phyloP scores from a whole-genome alignment of 1,140 invertebrate species.

The Drosophila bipectinata region DNA sequence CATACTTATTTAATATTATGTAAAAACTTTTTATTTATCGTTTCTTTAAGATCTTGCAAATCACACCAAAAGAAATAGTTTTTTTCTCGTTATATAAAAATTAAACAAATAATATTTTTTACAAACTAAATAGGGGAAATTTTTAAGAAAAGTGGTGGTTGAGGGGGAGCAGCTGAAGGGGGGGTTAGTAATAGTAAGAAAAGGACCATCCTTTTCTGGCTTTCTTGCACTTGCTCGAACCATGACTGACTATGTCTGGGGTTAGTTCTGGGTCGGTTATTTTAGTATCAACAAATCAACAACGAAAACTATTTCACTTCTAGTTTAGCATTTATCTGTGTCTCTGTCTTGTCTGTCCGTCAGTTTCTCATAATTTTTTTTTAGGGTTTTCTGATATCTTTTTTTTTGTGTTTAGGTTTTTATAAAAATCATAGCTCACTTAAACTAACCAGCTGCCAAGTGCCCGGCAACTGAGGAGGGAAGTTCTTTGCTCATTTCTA shows the following conservation, averaged over 20 bases:
- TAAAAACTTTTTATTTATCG: conserved; percentile 42
- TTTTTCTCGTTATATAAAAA: conserved; percentile 40
- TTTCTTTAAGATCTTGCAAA: conserved; percentile 75
- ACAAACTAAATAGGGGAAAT: conserved; percentile 49
- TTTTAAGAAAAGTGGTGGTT: conserved; percentile 20
- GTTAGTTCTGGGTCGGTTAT: conserved; percentile 45
- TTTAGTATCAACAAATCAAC: conserved; percentile 67
- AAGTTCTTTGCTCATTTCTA: conserved; percentile 78
- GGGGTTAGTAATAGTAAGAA: conserved; percentile 33
- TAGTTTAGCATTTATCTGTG: conserved; percentile 48
- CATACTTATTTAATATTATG: conserved; percentile 38
- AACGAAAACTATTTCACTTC: conserved; percentile 68
- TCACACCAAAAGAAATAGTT: conserved; percentile 73
- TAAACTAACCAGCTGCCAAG: conserved; percentile 73
- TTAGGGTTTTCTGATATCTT: conserved; percentile 28
- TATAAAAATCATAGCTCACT: conserved; percentile 76
- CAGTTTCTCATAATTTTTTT: conserved; percentile 6
- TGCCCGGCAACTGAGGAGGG: conserved; percentile 75
- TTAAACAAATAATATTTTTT: conserved; percentile 43
- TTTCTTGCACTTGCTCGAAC: conserved; percentile 28
- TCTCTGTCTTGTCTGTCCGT: conserved; percentile 28
- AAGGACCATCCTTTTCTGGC: neutral
- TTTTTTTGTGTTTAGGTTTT: conserved; percentile 47
- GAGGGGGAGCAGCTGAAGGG: neutral
- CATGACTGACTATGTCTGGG: conserved; percentile 47